Base-by-base conservation (phyloP, 92 coral and sea anemone genomes). In the Meandrina meandrites region DNA sequence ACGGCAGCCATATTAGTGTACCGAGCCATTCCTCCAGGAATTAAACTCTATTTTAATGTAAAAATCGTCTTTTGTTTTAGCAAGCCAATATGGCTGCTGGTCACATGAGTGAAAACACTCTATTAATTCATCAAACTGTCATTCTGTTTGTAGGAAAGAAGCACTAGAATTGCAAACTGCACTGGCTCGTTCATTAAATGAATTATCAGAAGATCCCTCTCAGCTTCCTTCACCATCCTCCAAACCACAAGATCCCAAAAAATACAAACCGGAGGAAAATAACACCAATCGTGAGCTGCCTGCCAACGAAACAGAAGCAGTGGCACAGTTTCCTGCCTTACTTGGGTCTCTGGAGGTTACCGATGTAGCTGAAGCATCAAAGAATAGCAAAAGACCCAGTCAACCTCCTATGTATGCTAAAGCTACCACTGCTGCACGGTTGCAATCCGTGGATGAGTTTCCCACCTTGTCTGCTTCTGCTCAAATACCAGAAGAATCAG, bases 111-210 rank as follows among this genome's bases (percentile, higher is more conserved):
- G 45, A 40, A 40, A 40, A 2, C 45, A 40, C 1, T 45, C 8
- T 48, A 12, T 9, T 48, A 48, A 48, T 45, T 7, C 53, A 48
- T 27, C 34, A 66, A 66, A 5, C 7, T 75, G 54, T 32, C 24
- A n/a, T 40, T 54, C 18, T 67, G 27, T 47, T 78, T 75, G 30
- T 57, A 89, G 94, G 36, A 78, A 76, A 60, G 94, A 91, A 48
- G 88, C 81, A 16, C 81, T 56, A 18, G 89, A 91, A 14, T 28
- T 86, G 35, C 88, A 89, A 64, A 84, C 90, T 67, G 92, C 94
- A 73, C 62, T 86, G 69, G 86, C 85, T 24, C 82, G 35, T n/a
- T 89, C 94, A 27, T 45, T 81, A 1, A 90, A 64, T 47, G 76
- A 64, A 78, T 77, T 57, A 13, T 8, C 81, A 77, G 36, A 78